phyloP scores from a whole-genome alignment of 2,113 vertebrate genomes.

The Malurus alboscapulatus region DNA sequence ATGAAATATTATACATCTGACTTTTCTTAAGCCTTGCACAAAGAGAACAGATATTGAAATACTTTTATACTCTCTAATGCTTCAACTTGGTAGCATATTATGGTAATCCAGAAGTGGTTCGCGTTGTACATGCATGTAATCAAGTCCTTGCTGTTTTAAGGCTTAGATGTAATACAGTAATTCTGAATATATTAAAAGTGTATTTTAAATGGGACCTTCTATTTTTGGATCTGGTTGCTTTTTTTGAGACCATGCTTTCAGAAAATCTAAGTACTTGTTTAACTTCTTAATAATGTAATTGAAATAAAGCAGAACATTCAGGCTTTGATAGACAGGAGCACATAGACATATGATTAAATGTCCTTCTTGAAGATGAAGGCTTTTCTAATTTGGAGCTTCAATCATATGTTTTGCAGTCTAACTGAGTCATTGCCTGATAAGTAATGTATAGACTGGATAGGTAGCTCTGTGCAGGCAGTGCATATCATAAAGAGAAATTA shows the following conservation, averaged over 20 bases:
- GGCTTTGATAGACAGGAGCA: not conserved
- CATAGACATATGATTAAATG: slow-evolving; percentile 1
- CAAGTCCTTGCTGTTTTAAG: not conserved
- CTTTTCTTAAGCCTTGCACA: not conserved
- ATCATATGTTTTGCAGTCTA: not conserved
- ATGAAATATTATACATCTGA: not conserved
- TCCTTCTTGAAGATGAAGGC: not conserved
- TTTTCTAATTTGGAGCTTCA: not conserved
- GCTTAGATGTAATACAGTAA: not conserved
- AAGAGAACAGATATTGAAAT: not conserved
- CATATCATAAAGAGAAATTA: not conserved
- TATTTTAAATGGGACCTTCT: slow-evolving; percentile 6
- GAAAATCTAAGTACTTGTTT: not conserved
- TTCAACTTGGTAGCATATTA: not conserved
- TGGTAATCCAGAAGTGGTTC: slow-evolving; percentile 5
- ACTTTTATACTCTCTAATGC: not conserved
- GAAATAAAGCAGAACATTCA: not conserved
- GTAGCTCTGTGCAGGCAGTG: not conserved
- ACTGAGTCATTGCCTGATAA: not conserved
- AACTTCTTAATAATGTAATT: not conserved
- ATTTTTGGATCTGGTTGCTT: not conserved
- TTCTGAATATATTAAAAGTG: not conserved
- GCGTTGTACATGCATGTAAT: not conserved
- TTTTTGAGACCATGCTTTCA: not conserved
- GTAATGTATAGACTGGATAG: not conserved